Base-by-base conservation (phyloP, 2,888 invertebrate species). In the Liodrosophila aerea region DNA sequence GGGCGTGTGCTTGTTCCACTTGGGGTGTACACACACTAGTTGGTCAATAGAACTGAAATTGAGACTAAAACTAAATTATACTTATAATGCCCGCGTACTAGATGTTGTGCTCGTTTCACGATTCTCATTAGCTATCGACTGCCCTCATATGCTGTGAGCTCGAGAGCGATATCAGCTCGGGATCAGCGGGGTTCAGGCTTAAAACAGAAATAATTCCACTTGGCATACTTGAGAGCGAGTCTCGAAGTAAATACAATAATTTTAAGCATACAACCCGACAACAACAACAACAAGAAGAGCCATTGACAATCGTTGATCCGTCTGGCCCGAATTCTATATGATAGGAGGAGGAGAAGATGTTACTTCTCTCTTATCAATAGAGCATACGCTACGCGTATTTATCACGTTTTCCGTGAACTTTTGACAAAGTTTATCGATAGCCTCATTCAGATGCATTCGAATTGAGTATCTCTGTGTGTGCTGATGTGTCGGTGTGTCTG, bases 341-440 rank as follows among this genome's bases (percentile, higher is more conserved):
- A 31, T 51, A 66, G 66, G 64, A 56, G 53, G 69, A 51, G 11
- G 39, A 16, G 29, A 15, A 37, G 37, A 37, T n/a, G 36, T 49
- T 30, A 15, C 5, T 31, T 50, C 27, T 27, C 33, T 30, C 73
- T 84, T 80, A 80, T 80, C 84, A 81, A 65, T 40, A 62, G n/a
- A n/a, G 59, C 61, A 60, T 58, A 40, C 52, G 45, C 22, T 54
- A 53, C 56, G 57, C 77, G 76, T 85, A 88, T 88, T 88, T 88
- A 88, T 88, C 88, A 80, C 85, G 69, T 83, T 88, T 85, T 87
- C 87, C 82, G 80, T 88, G 88, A 88, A 88, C 88, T 88, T 87
- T 88, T 76, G 78, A 84, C 88, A 87, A 80, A 88, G 88, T 88
- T 88, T 88, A 88, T 88, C 88, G 87, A 65, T 73, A 62, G 63